phyloP scores from a whole-genome alignment of 2,888 invertebrate species.

The Lamellibrachia columna region DNA sequence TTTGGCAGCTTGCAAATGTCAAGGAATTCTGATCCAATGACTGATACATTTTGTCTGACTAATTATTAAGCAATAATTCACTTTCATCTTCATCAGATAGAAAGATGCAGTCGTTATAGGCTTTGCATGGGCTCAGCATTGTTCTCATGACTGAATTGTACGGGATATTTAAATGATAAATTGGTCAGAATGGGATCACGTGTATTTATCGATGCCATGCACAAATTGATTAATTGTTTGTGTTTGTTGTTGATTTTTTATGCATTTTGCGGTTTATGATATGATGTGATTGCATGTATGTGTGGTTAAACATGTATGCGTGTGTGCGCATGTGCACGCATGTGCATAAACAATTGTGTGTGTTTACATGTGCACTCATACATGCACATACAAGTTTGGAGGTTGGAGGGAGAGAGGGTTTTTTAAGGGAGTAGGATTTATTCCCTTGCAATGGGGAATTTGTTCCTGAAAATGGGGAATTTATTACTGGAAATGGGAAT shows the following conservation, averaged over 20 bases:
- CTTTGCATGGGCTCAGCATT: not conserved
- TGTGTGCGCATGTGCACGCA: not conserved
- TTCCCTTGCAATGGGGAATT: not conserved
- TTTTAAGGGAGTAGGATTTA: not conserved
- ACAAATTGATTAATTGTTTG: not conserved
- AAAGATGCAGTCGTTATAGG: not conserved
- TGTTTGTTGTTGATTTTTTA: not conserved
- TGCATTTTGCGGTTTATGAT: not conserved
- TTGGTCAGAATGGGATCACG: not conserved
- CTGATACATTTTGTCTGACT: slow-evolving; percentile 12
- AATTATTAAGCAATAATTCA: slow-evolving; percentile 3
- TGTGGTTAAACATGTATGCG: not conserved
- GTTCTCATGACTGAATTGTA: not conserved
- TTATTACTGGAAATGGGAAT: not conserved
- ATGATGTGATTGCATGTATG: not conserved
- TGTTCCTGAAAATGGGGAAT: not conserved
- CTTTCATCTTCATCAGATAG: not conserved
- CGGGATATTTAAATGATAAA: not conserved
- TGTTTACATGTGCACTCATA: too few species aligned
- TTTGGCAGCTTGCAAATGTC: not conserved
- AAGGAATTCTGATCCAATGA: not conserved
- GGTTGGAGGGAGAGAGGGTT: not conserved
- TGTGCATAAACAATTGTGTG: not conserved
- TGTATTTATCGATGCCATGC: not conserved
- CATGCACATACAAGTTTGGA: too few species aligned